Evolutionary conservation across 2,113 vertebrate species (phyloP).

Genomic region (Engystomops pustulosus): DNA sequence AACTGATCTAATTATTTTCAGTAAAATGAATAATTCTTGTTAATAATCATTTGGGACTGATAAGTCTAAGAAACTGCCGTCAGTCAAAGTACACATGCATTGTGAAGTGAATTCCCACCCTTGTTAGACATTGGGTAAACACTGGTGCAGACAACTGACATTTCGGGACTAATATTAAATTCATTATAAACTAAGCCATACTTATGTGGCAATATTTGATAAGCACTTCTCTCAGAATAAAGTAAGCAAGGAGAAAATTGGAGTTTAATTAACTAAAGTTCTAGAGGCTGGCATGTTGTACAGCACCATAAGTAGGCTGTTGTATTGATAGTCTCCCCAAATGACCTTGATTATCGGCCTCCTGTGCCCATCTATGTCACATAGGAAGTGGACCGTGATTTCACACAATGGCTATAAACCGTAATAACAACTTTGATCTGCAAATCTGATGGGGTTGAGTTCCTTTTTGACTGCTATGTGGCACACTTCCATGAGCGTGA

Average conservation of each 20-base stretch:
- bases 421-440: no score
- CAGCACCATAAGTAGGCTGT: not conserved
- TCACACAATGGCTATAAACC: no score
- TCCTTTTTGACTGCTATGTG: no score
- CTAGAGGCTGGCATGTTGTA: not conserved
- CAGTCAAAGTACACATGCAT: not conserved
- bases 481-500: no score
- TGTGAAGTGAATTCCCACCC: conserved; percentile 23
- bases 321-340: not conserved
- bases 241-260: conserved; percentile 6
- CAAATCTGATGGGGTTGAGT: no score
- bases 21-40: conserved; percentile 54
- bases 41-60: conserved; percentile 33
- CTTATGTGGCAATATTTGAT: conserved; percentile 37
- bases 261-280: conserved; percentile 18
- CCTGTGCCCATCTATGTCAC: no score
- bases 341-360: not conserved
- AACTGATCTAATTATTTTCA: conserved; percentile 26
- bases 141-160: conserved; percentile 40
- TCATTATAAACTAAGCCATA: conserved; percentile 3
- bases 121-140: conserved; percentile 23
- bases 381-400: no score
- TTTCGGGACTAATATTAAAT: conserved; percentile 41
- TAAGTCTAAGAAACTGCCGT: not conserved
- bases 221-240: not conserved